phyloP scores from a whole-genome alignment of 1,140 invertebrate genomes.

The Bactericera cockerelli region DNA sequence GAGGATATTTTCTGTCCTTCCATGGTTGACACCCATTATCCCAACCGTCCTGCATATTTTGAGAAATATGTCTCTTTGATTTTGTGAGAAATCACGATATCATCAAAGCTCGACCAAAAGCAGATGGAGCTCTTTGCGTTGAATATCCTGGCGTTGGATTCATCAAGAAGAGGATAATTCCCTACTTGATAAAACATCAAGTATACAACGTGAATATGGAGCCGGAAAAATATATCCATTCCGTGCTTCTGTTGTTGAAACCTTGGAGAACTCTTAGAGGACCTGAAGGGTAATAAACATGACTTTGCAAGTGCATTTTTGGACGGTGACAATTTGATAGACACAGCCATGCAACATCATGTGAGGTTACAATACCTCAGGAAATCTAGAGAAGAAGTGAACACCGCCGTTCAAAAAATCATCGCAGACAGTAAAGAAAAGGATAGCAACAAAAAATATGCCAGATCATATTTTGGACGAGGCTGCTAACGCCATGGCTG shows the following conservation, averaged over 20 bases:
- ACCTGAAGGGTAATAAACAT: neutral
- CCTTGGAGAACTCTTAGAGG: slow-evolving; percentile 7
- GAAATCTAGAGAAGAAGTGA: slow-evolving; percentile 17
- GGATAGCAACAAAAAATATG: slow-evolving; percentile 8
- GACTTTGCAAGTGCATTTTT: slow-evolving; percentile 5
- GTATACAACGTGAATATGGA: slow-evolving; percentile 7
- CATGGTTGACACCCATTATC: slow-evolving; percentile 23
- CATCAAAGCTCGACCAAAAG: neutral
- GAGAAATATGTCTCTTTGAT: slow-evolving; percentile 19
- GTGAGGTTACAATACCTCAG: slow-evolving; percentile 20
- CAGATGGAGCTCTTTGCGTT: slow-evolving; percentile 20
- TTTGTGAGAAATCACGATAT: slow-evolving; percentile 15
- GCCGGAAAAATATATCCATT: slow-evolving; percentile 14
- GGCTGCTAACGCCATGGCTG: slow-evolving; percentile 22
- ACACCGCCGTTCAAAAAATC: slow-evolving; percentile 12
- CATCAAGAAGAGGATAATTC: slow-evolving; percentile 5
- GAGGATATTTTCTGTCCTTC: slow-evolving; percentile 22
- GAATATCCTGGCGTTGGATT: slow-evolving; percentile 11
- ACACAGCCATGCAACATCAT: slow-evolving; percentile 16
- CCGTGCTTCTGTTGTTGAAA: slow-evolving; percentile 8
- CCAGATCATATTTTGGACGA: slow-evolving; percentile 17
- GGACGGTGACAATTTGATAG: neutral
- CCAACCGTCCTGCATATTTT: slow-evolving; percentile 20
- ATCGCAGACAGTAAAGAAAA: slow-evolving; percentile 12
- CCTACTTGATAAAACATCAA: slow-evolving; percentile 9